Percentiles rank a stretch among this genome's conserved stretches.
Evolutionary conservation across 2,113 vertebrate genomes (phyloP).

Genomic region (Cephalopterus ornatus): DNA sequence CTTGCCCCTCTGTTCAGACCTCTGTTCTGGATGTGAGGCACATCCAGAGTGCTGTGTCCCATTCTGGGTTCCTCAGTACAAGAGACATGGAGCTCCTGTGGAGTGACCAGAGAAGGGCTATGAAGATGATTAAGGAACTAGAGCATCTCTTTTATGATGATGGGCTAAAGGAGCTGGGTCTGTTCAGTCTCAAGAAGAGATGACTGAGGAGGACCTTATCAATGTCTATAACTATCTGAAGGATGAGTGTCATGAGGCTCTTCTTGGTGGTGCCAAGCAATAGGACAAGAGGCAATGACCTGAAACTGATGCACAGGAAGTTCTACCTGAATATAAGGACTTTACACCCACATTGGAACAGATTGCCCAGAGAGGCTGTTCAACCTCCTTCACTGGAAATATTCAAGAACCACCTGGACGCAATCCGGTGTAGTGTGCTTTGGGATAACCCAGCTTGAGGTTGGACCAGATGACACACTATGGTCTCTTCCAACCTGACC

Average conservation of each 20-base stretch:
- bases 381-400: not conserved
- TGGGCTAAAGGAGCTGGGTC: not conserved
- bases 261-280: not conserved
- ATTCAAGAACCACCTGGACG: rapidly evolving
- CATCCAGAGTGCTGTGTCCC: not conserved
- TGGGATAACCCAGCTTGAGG: not conserved
- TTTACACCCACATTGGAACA: not conserved
- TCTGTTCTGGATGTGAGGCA: rapidly evolving
- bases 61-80: not conserved
- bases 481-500: not conserved
- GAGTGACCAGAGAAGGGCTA: not conserved
- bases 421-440: no score
- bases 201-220: not conserved
- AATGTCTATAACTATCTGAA: not conserved
- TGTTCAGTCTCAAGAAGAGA: not conserved
- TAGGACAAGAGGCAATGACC: no score
- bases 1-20: not conserved
- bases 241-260: not conserved
- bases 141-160: not conserved
- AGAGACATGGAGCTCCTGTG: not conserved
- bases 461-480: not conserved
- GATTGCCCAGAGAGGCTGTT: not conserved
- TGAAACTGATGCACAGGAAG: not conserved
- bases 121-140: not conserved
- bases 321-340: not conserved